These are phyloP conservation scores for Heterohyrax brucei DNA, from an alignment of 2,797 vertebrate species.

Conservation along the genomic window DNA sequence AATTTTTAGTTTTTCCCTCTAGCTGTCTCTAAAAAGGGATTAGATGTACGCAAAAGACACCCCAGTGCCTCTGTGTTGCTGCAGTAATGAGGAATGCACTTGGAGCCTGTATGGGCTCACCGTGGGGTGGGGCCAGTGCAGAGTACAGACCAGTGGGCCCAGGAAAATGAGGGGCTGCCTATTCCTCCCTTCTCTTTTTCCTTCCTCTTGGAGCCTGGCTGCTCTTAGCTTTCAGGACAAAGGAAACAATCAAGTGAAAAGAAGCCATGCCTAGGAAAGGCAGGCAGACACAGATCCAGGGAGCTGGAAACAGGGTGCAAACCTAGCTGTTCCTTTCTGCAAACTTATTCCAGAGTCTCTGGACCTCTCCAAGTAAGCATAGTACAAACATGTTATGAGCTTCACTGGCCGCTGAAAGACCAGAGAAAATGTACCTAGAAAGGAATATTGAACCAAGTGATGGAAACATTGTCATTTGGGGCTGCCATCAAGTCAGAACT, in stretches of 20 bases:
- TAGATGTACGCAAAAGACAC: neutral
- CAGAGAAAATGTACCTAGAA: neutral
- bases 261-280: neutral
- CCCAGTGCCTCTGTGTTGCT: neutral
- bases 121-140: no score
- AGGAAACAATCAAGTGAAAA: neutral
- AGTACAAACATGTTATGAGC: neutral
- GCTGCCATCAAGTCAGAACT: no score
- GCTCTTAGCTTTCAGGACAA: neutral
- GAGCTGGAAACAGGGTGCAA: neutral
- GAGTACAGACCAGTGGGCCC: neutral
- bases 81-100: neutral
- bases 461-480: neutral
- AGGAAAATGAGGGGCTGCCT: neutral
- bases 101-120: neutral
- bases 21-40: neutral
- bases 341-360: neutral
- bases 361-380: neutral
- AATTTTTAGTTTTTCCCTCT: neutral
- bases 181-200: neutral
- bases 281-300: neutral
- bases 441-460: neutral
- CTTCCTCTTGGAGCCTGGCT: slow-evolving; percentile 9
- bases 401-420: neutral
- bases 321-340: neutral